A percentile compares a stretch with the other conserved stretches of the same genome.
These are phyloP conservation scores for Pogonus chalceus DNA, from an alignment of 1,140 invertebrate genomes.

Conservation along the genomic window DNA sequence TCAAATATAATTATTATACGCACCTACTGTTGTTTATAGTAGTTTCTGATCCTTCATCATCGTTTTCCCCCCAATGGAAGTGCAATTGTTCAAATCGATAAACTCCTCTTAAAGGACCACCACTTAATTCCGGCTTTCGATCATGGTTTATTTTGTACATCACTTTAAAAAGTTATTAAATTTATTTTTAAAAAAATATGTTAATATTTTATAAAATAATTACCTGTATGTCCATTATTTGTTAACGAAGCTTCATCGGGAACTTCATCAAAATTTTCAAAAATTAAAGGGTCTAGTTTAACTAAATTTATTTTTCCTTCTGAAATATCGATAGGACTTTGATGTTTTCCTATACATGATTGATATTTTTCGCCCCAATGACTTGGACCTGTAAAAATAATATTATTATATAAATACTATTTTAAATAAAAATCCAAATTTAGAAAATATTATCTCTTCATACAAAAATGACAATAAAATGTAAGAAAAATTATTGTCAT, in stretches of 20 bases:
- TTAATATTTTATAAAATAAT: constrained; percentile 13
- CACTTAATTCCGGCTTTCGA: constrained; percentile 43
- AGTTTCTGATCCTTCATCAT: constrained; percentile 78
- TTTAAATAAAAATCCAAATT: no score
- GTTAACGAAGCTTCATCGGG: constrained; percentile 45
- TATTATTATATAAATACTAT: no score
- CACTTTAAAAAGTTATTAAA: constrained; percentile 35
- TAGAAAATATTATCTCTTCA: no score
- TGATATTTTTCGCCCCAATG: constrained; percentile 58
- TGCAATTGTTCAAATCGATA: constrained; percentile 78
- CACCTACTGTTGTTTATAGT: constrained; percentile 59
- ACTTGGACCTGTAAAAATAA: constrained; percentile 46
- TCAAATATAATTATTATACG: neutral
- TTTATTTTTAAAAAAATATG: constrained; percentile 2
- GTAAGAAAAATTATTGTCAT: no score
- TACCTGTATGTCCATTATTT: constrained; percentile 72
- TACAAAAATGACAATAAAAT: no score
- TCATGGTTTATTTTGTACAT: constrained; percentile 44
- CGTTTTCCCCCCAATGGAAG: constrained; percentile 71
- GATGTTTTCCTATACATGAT: constrained; percentile 63
- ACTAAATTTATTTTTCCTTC: constrained; percentile 50
- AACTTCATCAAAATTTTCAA: constrained; percentile 45
- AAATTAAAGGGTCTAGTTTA: constrained; percentile 42
- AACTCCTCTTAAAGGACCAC: constrained; percentile 55
- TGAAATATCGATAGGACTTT: constrained; percentile 75